Evolutionary conservation across 2,113 vertebrate species (phyloP).

Genomic region (Odocoileus hemionus): DNA sequence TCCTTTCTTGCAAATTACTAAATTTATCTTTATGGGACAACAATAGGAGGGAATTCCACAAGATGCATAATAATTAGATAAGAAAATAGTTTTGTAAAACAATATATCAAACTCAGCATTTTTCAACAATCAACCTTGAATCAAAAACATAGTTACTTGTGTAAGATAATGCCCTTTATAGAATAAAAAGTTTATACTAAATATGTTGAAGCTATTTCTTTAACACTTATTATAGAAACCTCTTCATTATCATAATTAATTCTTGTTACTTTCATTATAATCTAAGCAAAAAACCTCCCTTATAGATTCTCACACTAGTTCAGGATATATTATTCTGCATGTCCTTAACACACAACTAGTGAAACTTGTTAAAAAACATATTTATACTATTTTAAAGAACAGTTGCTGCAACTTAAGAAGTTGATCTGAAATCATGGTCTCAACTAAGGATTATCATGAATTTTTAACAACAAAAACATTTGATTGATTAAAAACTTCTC

Average conservation of each 20-base stretch:
- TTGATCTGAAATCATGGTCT: not conserved
- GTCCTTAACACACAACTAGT: not conserved
- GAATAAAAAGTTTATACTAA: not conserved
- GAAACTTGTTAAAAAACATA: not conserved
- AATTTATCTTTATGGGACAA: constrained; percentile 51
- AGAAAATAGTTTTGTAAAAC: not conserved
- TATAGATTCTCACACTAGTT: not conserved
- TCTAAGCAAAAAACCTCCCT: not conserved
- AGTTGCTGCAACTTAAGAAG: not conserved
- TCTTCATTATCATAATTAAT: not conserved
- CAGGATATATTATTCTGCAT: not conserved
- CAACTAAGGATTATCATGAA: not conserved
- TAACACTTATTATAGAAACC: not conserved
- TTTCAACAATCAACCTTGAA: not conserved
- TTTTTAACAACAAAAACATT: not conserved
- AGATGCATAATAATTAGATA: not conserved
- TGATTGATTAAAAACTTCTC: not conserved
- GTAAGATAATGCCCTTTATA: not conserved
- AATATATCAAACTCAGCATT: not conserved
- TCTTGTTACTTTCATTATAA: not conserved
- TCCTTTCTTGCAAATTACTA: constrained; percentile 29
- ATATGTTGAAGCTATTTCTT: not conserved
- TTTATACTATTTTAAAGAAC: not conserved
- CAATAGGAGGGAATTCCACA: not conserved
- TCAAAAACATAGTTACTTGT: not conserved